Base-by-base conservation (phyloP, 2,113 vertebrate genomes). In the Dasyurus viverrinus region DNA sequence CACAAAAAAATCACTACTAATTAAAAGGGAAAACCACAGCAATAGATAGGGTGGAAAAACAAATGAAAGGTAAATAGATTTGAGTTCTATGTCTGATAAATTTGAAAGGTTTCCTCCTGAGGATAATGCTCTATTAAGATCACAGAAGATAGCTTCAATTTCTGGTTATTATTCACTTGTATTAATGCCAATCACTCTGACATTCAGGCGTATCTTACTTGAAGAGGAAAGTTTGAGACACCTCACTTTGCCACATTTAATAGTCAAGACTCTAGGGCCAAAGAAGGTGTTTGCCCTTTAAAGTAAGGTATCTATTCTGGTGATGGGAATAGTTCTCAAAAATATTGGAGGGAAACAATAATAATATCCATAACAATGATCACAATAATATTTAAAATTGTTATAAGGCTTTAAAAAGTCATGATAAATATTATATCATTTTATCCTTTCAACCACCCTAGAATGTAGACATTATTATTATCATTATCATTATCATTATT, bases 11-110 rank as follows among this genome's bases (percentile, higher is more conserved):
- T 95, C 53, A 26, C 36, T 50, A 50, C 26, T 93, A 96, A 97
- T 97, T 97, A 96, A 96, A 95, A 93, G 92, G 53, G 47, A n/a
- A 95, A 95, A 93, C 94, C 89, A 89, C 42, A 95, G 93, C 92
- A 96, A 92, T 30, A 94, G 94, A 95, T 95, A 94, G 46, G 54
- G 26, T 55, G 7, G 68, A 76, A 84, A 95, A 97, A 91, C 53
- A 97, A 97, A 95, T 93, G 89, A 96, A 97, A 97, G 90, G 60
- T 89, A 97, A 96, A 96, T 24, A 97, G 52, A 95, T 57, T 96
- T 90, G 42, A 68, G 46, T 92, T 93, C 52, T 90, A 92, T 95
- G n/a, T 1, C 54, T 94, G 94, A 60, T 95, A 95, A 94, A 89
- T 94, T 60, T 95, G 52, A 97, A 97, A 94, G 47, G 1, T 96